Evolutionary conservation across 2,888 invertebrate species (phyloP).

Genomic region (Agelastica alni): DNA sequence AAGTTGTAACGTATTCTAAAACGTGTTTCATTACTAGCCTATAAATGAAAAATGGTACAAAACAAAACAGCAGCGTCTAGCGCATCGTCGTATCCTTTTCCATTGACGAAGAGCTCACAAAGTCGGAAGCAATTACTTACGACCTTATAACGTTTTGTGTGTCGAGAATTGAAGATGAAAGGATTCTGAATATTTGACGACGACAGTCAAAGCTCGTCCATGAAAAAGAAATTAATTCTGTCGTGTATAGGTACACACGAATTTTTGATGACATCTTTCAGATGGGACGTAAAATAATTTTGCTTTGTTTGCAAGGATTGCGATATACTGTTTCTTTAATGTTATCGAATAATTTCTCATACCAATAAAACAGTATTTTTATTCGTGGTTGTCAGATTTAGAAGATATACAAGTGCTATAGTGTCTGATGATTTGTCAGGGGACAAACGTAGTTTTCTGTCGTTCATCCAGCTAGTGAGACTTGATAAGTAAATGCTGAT

Average conservation of each 20-base stretch:
- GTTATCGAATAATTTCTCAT: no score
- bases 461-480: no score
- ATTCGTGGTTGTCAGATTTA: no score
- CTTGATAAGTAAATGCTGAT: no score
- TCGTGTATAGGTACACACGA: constrained; percentile 1
- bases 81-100: constrained; percentile 27
- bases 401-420: no score
- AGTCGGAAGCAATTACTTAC: constrained; percentile 35
- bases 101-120: constrained; percentile 28
- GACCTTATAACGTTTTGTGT: constrained; percentile 27
- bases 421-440: no score
- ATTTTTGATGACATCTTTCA: no score
- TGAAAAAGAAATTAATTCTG: constrained; percentile 8
- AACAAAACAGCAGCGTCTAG: constrained; percentile 30
- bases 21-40: neutral
- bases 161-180: constrained; percentile 13
- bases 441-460: no score
- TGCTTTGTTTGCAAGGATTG: no score
- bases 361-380: no score
- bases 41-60: constrained; percentile 6
- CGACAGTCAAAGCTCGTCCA: neutral
- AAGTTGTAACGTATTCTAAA: constrained; percentile 26
- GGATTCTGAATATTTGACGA: constrained; percentile 17
- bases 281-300: no score
- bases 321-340: no score